These are phyloP conservation scores for Xestoiulus laeticollis DNA, from an alignment of 2,888 invertebrate genomes.

Conservation along the genomic window DNA sequence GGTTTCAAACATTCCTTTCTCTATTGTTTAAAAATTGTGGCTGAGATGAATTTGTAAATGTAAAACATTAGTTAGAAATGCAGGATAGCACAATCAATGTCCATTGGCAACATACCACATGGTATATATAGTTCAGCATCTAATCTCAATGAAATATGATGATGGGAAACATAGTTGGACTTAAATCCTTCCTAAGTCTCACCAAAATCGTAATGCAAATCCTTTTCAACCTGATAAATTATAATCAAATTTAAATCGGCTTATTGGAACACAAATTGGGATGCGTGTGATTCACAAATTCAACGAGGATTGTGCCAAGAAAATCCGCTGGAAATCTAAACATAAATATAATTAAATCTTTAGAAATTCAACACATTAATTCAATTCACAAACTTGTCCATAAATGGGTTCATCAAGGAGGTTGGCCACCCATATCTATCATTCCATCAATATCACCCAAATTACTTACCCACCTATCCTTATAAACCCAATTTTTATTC, in stretches of 20 bases:
- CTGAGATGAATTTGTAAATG: not conserved
- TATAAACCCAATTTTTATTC: no score
- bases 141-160: not conserved
- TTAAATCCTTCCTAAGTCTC: not conserved
- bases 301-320: not conserved
- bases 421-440: no score
- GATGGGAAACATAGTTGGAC: not conserved
- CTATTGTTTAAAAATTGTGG: not conserved
- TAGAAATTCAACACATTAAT: not conserved
- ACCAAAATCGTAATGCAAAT: not conserved
- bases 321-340: not conserved
- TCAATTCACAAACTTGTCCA: not conserved
- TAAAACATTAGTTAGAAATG: no score
- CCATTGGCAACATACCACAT: no score
- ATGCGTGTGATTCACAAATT: not conserved
- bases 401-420: no score
- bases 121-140: no score
- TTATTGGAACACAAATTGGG: not conserved
- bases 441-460: no score
- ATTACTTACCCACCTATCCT: no score
- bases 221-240: not conserved
- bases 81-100: no score
- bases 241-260: constrained; percentile 10
- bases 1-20: not conserved
- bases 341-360: not conserved